Base-by-base conservation (phyloP, 2,888 invertebrate species). In the Vesta saturnalis region DNA sequence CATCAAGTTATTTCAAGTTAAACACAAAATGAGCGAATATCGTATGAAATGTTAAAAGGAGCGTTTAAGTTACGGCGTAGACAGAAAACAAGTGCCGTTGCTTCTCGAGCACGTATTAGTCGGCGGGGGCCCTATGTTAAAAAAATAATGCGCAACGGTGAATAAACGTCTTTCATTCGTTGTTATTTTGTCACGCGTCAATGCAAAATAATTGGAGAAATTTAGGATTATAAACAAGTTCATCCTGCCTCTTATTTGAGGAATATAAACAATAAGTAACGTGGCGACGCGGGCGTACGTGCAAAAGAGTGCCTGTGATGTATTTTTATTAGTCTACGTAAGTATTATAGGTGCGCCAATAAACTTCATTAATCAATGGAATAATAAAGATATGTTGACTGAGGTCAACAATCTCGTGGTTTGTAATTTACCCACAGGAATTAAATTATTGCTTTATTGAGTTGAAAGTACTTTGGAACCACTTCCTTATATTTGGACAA, bases 71-170 rank as follows among this genome's bases (percentile, higher is more conserved):
- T 46, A n/a, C n/a, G n/a, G n/a, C n/a, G n/a, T n/a, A 16, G 23
- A 30, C 16, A 15, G 22, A 14, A 54, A 56, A n/a, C n/a, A n/a
- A 30, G 47, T 57, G 58, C 58, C 35, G 18, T 15, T 22, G 19
- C 15, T 18, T 46, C 46, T 18, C 19, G 59, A 19, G 19, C 3
- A 4, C 57, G n/a, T 6, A 57, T 6, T 57, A 58, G 30, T 12
- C 46, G 46, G 19, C 52, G 54, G 58, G 64, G 58, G 59, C 54
- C 64, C 46, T 19, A n/a, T 19, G 19, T n/a, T 16, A 47, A 43
- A 56, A 47, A 64, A 35, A 59, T 65, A 60, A 55, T 65, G 65
- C 65, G 65, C 65, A 63, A 56, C 63, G 60, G 49, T 65, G 60
- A 60, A 21, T 43, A 60, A 46, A 60, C 47, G 46, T 43, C 21